Evolutionary conservation across 2,113 vertebrate genomes (phyloP), one percentile per base, ranked within the genome.

Genomic region (Artemisiospiza belli): DNA sequence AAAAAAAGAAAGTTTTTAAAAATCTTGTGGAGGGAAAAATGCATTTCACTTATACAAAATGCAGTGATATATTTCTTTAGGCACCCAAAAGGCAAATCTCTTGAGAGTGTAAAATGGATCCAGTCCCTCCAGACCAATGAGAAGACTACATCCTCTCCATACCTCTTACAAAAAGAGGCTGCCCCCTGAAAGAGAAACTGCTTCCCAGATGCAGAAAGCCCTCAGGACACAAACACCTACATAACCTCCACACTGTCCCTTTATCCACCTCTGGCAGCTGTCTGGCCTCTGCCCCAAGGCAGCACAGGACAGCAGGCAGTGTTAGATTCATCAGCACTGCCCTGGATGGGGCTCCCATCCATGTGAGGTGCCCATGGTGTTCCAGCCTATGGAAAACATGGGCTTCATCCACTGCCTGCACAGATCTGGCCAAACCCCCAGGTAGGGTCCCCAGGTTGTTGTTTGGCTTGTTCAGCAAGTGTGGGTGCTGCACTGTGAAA

Each of bases 321-420:
- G 27, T 3, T 21, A n/a, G 41, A 30, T n/a, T 17, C 4, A 2
- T 11, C 55, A 70, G 41, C 3, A 0, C 24, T 66, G 44, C 33
- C 44, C 62, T 5, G 12, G 46, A 23, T 41, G n/a, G 15, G 63
- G 14, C 10, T 80, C 24, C 25, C 15, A 15, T 9, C 39, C 54
- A 7, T 6, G 13, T n/a, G 30, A 24, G 72, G 31, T 18, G 9
- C 25, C 20, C 13, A 0, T 1, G 0, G 16, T 62, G 19, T 27
- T 63, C 77, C 22, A 27, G 73, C 39, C 52, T 49, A 24, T 3
- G 5, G 78, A 43, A 57, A 25, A 15, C 1, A 0, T 2, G 10
- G 41, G 12, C 12, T 69, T 18, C 21, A 10, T 39, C 61, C 52
- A 3, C 64, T 41, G n/a, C 51, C 41, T 3, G 0, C 39, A n/a